Conservation (phyloP, 2,797 vertebrate species). For the Cyprinella venusta region DNA sequence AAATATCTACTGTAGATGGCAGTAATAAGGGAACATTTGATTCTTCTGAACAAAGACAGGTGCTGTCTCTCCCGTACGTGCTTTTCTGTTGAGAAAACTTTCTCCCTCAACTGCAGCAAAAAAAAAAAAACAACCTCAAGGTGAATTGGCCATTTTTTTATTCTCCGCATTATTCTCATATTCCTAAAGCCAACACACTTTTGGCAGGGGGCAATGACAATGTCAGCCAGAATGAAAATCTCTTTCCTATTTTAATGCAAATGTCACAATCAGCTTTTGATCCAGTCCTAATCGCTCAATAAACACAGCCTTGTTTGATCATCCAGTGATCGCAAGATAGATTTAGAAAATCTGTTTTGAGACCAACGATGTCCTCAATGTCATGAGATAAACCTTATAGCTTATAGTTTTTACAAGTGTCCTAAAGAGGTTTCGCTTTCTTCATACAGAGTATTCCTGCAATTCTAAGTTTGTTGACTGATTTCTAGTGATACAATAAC, state of each 20-base stretch:
- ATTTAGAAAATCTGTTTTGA: constrained; percentile 68
- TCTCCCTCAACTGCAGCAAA: not conserved
- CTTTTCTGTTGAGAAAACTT: constrained; percentile 9
- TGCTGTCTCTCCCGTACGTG: not conserved
- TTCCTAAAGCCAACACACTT: constrained; percentile 5
- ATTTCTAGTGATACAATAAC: not conserved
- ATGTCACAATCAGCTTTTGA: constrained; percentile 73
- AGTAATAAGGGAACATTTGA: constrained; percentile 3
- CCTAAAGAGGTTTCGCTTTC: not conserved
- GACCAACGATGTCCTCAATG: constrained; percentile 58
- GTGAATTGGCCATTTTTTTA: not conserved
- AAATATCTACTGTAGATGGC: constrained; percentile 8
- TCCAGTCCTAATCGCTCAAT: constrained; percentile 72
- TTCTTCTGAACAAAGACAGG: constrained; percentile 30
- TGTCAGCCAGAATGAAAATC: constrained; percentile 63
- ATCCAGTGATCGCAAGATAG: constrained; percentile 68
- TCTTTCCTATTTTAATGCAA: constrained; percentile 67
- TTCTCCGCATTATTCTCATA: not conserved
- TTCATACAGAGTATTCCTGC: not conserved
- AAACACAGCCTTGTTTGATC: constrained; percentile 74
- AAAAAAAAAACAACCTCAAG: not conserved
- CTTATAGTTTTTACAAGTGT: constrained; percentile 12
- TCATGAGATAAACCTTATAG: not conserved
- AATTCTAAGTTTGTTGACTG: not conserved
- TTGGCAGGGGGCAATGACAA: constrained; percentile 53